Conservation (phyloP, 2,888 invertebrate genomes). For the Drosophila melanosoma region DNA sequence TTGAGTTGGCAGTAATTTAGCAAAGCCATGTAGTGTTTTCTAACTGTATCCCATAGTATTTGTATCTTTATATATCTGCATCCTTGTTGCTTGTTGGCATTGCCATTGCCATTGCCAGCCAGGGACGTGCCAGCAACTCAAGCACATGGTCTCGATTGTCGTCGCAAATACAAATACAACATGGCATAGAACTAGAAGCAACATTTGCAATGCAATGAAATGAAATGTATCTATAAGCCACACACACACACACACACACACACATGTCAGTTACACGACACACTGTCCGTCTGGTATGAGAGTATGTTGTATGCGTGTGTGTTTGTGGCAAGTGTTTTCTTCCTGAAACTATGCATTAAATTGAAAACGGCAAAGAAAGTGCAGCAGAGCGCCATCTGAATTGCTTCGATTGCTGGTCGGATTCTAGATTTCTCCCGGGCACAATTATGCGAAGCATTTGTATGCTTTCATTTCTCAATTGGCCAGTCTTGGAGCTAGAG, state of each 20-base stretch:
- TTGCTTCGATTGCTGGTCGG: constrained; percentile 42
- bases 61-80: constrained; percentile 38
- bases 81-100: constrained; percentile 24
- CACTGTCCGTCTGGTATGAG: constrained; percentile 24
- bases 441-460: constrained; percentile 58
- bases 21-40: constrained; percentile 60
- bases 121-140: constrained; percentile 58
- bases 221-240: constrained; percentile 67
- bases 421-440: constrained; percentile 76
- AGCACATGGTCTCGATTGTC: constrained; percentile 69
- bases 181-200: constrained; percentile 45
- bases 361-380: constrained; percentile 75
- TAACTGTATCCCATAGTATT: constrained; percentile 40
- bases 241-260: constrained; percentile 48
- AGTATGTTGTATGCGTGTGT: constrained; percentile 7
- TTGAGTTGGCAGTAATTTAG: constrained; percentile 77
- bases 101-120: constrained; percentile 28
- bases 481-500: constrained; percentile 22
- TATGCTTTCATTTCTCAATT: constrained; percentile 68
- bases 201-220: constrained; percentile 64
- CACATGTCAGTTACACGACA: constrained; percentile 25
- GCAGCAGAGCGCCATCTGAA: constrained; percentile 43
- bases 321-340: constrained; percentile 43
- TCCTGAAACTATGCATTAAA: constrained; percentile 76
- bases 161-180: constrained; percentile 60